These are phyloP conservation scores for Todiramphus chloris DNA, from an alignment of 2,113 vertebrate species.

Conservation along the genomic window DNA sequence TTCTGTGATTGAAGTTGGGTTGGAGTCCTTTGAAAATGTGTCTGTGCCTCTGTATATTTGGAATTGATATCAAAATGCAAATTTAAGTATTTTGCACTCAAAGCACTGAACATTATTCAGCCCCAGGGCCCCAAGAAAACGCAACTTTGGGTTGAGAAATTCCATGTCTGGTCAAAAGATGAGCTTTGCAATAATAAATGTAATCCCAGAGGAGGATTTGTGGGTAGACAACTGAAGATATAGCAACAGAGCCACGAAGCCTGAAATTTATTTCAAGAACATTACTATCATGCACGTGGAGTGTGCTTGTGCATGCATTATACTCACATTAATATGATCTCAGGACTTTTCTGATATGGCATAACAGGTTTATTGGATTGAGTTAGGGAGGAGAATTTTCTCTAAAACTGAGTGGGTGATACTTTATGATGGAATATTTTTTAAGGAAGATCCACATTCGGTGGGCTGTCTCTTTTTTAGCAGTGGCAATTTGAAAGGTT, in stretches of 20 bases:
- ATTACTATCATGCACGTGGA: neutral
- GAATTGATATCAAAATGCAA: accelerated
- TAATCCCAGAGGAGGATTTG: conserved; percentile 16
- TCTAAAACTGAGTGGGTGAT: neutral
- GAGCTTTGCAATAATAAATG: conserved; percentile 8
- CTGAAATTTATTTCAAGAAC: conserved; percentile 21
- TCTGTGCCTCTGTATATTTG: neutral
- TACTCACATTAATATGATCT: neutral
- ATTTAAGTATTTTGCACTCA: neutral
- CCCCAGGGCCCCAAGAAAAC: neutral
- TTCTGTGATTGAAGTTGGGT: neutral
- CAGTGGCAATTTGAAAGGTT: neutral
- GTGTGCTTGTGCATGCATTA: conserved; percentile 35
- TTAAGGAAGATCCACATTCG: neutral
- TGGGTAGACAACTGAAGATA: conserved; percentile 13
- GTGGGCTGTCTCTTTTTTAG: neutral
- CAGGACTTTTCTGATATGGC: neutral
- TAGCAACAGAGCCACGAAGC: neutral
- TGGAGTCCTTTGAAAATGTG: neutral
- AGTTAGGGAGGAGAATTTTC: conserved; percentile 1
- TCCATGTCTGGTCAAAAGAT: conserved; percentile 22
- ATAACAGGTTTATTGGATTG: neutral
- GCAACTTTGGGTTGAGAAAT: conserved; percentile 16
- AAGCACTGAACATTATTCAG: neutral
- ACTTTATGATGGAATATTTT: neutral